Conservation (phyloP, 1,140 invertebrate genomes). For the Periplaneta americana region DNA sequence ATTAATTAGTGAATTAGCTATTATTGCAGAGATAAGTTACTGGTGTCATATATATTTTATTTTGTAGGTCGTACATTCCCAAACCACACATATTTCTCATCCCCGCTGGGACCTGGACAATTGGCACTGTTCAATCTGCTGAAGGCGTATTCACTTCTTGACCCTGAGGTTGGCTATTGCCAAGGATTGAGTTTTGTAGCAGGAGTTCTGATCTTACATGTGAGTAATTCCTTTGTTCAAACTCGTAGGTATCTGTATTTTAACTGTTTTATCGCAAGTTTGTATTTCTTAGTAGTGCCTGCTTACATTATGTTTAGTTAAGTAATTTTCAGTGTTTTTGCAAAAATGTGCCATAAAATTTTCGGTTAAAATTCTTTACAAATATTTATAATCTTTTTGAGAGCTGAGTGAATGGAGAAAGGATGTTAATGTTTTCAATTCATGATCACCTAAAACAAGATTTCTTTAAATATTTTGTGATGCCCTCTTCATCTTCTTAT, state of each 20-base stretch:
- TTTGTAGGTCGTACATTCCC: slow-evolving; percentile 85
- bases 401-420: no score
- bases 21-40: no score
- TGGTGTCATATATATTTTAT: no score
- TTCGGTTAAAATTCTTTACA: neutral
- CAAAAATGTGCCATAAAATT: neutral
- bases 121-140: slow-evolving; percentile 89
- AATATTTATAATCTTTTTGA: no score
- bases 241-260: neutral
- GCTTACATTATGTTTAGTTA: neutral
- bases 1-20: no score
- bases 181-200: slow-evolving; percentile 95
- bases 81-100: slow-evolving; percentile 85
- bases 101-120: slow-evolving; percentile 83
- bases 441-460: no score
- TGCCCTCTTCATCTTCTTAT: no score
- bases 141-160: slow-evolving; percentile 92
- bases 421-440: no score
- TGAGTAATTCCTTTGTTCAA: slow-evolving; percentile 46
- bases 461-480: no score
- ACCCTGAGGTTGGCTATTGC: slow-evolving; percentile 92
- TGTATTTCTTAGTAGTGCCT: neutral
- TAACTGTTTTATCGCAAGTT: neutral
- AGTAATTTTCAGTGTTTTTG: neutral
- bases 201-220: slow-evolving; percentile 87